Conservation (phyloP, 2,797 vertebrate genomes). For the Amblyraja radiata region DNA sequence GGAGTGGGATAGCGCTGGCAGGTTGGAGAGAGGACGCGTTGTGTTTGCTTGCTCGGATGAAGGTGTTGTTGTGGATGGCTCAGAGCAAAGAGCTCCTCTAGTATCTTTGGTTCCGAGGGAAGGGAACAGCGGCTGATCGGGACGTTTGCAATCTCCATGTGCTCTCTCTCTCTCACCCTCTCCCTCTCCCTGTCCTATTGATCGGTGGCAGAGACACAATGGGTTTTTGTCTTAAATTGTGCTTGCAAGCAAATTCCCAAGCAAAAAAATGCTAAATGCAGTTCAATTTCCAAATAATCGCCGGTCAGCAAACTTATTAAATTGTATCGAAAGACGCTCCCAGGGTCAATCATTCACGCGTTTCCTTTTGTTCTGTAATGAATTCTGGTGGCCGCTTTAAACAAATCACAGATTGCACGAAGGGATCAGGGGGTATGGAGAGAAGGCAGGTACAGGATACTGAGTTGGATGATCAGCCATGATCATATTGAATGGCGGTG, state of each 20-base stretch:
- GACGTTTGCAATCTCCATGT: neutral
- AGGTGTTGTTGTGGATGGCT: neutral
- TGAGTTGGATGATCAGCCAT: too few species aligned
- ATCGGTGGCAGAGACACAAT: neutral
- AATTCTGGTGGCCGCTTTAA: neutral
- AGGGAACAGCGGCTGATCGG: neutral
- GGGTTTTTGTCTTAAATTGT: neutral
- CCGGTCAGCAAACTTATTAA: conserved; percentile 13
- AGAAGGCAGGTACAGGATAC: too few species aligned
- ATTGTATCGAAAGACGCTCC: neutral
- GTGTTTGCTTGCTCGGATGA: neutral
- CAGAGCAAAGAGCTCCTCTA: too few species aligned
- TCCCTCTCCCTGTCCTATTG: too few species aligned
- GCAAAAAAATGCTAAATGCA: neutral
- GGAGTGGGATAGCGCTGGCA: neutral
- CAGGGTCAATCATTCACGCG: neutral
- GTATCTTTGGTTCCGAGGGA: too few species aligned
- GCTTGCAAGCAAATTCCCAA: too few species aligned
- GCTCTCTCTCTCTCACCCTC: too few species aligned
- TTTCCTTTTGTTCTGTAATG: neutral
- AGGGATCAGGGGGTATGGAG: too few species aligned
- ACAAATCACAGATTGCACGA: neutral
- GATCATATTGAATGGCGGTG: too few species aligned
- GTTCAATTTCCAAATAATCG: neutral
- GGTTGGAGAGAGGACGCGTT: too few species aligned